Base-by-base conservation (phyloP, 2,888 invertebrate species). In the Galerucella pusilla region DNA sequence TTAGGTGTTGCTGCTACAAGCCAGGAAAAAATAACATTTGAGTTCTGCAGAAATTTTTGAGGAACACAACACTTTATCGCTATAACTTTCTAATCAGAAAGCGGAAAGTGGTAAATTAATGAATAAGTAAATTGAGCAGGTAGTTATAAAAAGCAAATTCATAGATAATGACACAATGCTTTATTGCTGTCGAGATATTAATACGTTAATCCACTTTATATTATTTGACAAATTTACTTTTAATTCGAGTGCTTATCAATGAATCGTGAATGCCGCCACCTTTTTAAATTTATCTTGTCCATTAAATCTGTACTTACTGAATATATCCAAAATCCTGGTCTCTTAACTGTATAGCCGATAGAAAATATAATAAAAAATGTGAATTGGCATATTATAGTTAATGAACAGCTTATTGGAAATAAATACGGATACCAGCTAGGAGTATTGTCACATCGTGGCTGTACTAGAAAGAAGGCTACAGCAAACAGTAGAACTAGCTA, bases 241-340 rank as follows among this genome's bases (percentile, higher is more conserved):
- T 52, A 11, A n/a, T 52, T 52, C 52, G n/a, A 52, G 52, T n/a
- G 57, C 16, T 57, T 20, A 16, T 57, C n/a, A 57, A 20, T 20
- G 7, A 57, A 16, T 20, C 7, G 16, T 6, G 1, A 54, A 16
- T 54, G 16, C 14, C 20, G 11, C 5, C 20, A 25, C 35, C 35
- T 16, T 59, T 60, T 61, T 20, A 28, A 54, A 54, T 69, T 42
- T 54, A 42, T 16, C 61, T 61, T 46, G 67, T 46, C 10, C 20
- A 20, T 57, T 57, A 20, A 16, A 16, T 20, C 9, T 10, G 4
- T 57, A 72, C 73, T 78, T 77, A 81, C 81, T 63, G 68, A 20
- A 65, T 78, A 73, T 54, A 82, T 81, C 81, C 81, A 82, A 28
- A 65, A 60, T 28, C 77, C 80, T 59, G 81, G 80, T 68, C 77